Conservation (phyloP, 2,797 vertebrate species). For the Thamnophis elegans region DNA sequence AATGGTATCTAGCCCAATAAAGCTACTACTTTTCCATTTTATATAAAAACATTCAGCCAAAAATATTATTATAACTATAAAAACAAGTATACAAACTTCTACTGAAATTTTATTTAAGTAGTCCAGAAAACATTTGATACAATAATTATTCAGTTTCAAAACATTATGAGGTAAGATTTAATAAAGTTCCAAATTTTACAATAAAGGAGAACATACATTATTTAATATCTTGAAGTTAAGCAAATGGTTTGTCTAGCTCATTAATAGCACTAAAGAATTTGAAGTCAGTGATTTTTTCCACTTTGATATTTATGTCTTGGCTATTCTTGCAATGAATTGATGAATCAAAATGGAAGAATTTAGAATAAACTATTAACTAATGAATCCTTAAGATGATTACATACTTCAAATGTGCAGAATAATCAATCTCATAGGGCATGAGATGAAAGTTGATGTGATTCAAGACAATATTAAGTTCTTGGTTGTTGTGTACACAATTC, state of each 20-base stretch:
- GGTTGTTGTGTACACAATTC: not conserved
- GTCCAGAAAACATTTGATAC: not conserved
- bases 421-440: not conserved
- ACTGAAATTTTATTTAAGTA: not conserved
- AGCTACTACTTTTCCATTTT: not conserved
- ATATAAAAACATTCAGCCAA: not conserved
- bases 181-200: not conserved
- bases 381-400: not conserved
- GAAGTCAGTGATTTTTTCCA: not conserved
- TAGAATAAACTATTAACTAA: not conserved
- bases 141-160: not conserved
- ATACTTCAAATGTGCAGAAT: not conserved
- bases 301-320: not conserved
- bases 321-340: not conserved
- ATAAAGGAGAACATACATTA: not conserved
- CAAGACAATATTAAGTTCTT: no score
- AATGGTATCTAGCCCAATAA: not conserved
- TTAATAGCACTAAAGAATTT: not conserved
- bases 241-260: not conserved
- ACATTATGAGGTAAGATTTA: not conserved
- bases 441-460: not conserved
- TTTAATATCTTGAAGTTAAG: not conserved
- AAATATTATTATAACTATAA: not conserved
- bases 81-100: not conserved
- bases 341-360: not conserved